Percentiles rank a stretch among this genome's conserved stretches.
Conservation (phyloP, 1,140 invertebrate species). For the Leptinotarsa undecemlineata region DNA sequence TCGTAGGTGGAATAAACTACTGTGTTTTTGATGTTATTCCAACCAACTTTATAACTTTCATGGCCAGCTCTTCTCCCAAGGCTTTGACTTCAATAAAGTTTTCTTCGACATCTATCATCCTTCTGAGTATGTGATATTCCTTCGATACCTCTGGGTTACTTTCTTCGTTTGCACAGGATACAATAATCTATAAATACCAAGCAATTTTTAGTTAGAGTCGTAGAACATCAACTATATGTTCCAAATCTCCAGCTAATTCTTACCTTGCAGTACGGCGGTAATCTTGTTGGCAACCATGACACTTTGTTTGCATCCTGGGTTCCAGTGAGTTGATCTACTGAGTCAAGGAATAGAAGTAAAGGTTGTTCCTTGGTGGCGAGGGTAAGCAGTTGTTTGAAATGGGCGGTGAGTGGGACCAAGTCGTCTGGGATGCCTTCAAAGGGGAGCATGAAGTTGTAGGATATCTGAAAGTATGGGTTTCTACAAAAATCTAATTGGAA, state of each 20-base stretch:
- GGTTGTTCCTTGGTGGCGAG: slow-evolving; percentile 81
- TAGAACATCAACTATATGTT: too few relatives aligned
- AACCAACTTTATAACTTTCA: slow-evolving; percentile 83
- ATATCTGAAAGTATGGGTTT: slow-evolving; percentile 69
- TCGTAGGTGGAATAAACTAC: background rate
- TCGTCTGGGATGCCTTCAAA: slow-evolving; percentile 95
- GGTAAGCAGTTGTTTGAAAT: slow-evolving; percentile 92
- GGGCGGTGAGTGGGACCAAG: slow-evolving; percentile 90
- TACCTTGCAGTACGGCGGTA: slow-evolving; percentile 91
- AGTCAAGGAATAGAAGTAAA: slow-evolving; percentile 86
- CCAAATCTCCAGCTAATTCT: slow-evolving; percentile 24
- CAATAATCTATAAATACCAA: slow-evolving; percentile 70
- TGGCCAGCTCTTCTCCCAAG: slow-evolving; percentile 90
- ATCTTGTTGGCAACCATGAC: slow-evolving; percentile 88
- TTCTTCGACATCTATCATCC: slow-evolving; percentile 88
- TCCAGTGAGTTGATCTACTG: slow-evolving; percentile 94
- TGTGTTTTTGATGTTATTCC: background rate
- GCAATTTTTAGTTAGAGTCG: too few relatives aligned
- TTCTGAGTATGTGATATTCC: slow-evolving; percentile 82
- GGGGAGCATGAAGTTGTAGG: slow-evolving; percentile 90
- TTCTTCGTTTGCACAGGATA: slow-evolving; percentile 87
- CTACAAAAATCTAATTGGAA: background rate
- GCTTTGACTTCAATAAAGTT: slow-evolving; percentile 92
- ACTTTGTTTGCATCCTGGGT: slow-evolving; percentile 93
- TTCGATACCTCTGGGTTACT: slow-evolving; percentile 82